These are phyloP conservation scores for Sussaba pulchella DNA, from an alignment of 2,888 invertebrate species.

Conservation along the genomic window DNA sequence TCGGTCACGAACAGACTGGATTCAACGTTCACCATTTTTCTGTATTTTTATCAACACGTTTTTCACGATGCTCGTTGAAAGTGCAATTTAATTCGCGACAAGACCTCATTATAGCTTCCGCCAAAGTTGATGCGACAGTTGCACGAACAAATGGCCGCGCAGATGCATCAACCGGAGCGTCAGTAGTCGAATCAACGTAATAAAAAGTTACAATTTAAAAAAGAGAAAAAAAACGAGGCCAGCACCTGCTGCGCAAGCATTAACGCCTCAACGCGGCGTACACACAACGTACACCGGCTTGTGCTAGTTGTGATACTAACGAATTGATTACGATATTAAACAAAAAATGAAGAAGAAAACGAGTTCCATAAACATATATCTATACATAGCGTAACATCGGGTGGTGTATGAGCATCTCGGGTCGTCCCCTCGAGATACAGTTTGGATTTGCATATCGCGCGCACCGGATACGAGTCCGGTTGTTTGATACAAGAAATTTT, in stretches of 20 bases:
- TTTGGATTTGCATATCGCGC: constrained; percentile 9
- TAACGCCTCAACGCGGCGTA: neutral
- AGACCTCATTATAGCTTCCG: neutral
- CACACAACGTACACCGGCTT: neutral
- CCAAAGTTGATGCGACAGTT: constrained; percentile 1
- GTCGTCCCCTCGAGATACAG: neutral
- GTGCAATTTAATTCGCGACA: neutral
- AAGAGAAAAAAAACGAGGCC: neutral
- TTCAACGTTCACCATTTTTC: too few relatives aligned
- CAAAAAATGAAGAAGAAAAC: neutral
- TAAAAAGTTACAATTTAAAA: too few relatives aligned
- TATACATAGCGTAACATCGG: too few relatives aligned
- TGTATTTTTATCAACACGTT: neutral
- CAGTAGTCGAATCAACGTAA: constrained; percentile 1
- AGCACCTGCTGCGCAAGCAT: constrained; percentile 32
- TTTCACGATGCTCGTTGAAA: neutral
- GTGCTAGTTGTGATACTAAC: constrained; percentile 17
- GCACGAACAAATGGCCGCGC: constrained; percentile 1
- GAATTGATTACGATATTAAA: constrained; percentile 51
- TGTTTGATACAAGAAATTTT: too few relatives aligned
- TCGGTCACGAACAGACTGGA: too few relatives aligned
- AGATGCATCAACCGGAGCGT: constrained; percentile 10
- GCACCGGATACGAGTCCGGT: neutral
- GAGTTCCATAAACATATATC: neutral
- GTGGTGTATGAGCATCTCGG: too few relatives aligned